phyloP scores from a whole-genome alignment of 2,888 invertebrate species.

The Leucania comma region DNA sequence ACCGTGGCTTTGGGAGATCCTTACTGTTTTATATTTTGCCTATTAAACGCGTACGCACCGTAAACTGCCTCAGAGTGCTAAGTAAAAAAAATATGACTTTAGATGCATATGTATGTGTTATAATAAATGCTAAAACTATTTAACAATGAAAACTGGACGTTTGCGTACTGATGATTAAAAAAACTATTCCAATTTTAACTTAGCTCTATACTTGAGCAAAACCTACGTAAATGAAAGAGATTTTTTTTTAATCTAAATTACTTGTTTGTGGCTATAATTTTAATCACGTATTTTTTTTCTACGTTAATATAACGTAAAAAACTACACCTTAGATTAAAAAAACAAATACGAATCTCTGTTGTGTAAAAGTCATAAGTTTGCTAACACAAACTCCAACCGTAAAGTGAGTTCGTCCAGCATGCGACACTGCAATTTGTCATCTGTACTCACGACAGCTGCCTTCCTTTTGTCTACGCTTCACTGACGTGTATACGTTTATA shows the following conservation, averaged over 20 bases:
- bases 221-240: no score
- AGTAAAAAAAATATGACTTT: conserved; percentile 60
- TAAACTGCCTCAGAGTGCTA: conserved; percentile 46
- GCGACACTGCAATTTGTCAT: conserved; percentile 80
- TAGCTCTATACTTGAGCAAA: no score
- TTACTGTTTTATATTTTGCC: conserved; percentile 60
- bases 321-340: no score
- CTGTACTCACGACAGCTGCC: conserved; percentile 76
- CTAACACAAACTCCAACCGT: conserved; percentile 16
- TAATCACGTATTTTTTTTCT: no score
- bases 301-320: no score
- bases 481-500: conserved; percentile 60
- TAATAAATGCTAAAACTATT: no score
- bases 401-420: conserved; percentile 46
- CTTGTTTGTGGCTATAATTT: no score
- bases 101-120: neutral
- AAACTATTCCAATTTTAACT: no score
- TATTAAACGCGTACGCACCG: conserved; percentile 55
- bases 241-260: no score
- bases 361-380: conserved; percentile 16
- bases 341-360: neutral
- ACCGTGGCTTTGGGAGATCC: conserved; percentile 48
- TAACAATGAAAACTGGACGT: no score
- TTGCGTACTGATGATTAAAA: no score
- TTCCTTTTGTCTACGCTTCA: conserved; percentile 74